Evolutionary conservation across 2,888 invertebrate species (phyloP), one percentile per base, ranked within the genome.

Genomic region (Cantharis rufa): DNA sequence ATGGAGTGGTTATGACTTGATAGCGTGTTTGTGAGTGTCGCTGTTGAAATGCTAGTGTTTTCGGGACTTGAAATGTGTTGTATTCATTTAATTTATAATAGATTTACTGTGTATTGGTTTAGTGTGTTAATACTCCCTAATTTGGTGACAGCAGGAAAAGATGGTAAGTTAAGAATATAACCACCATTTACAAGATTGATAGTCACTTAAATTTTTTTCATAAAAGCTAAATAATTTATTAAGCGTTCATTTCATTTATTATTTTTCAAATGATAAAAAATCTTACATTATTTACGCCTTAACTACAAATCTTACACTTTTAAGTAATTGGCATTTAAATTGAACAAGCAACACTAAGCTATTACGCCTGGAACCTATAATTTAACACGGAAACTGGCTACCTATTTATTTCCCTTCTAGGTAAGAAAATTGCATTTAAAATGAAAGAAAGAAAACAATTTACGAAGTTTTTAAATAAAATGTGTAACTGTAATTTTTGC

Each of bases 111-210:
- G 77, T 70, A 78, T 62, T 73, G 69, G 66, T 73, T 71, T 64
- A 77, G 71, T 69, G 77, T 82, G 77, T 79, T 81, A 80, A 81
- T 81, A 77, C 71, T 80, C 27, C 69, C 80, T 78, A 81, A 82
- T 80, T 80, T 81, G 78, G 82, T 70, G 64, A 75, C 75, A 70
- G 83, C 82, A 16, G 84, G 81, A 74, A 83, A 83, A 81, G 83
- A 83, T 75, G 83, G 83, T 83, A 78, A 83, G 83, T 83, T n/a
- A 78, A 83, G 82, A 63, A 48, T n/a, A 48, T n/a, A 48, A n/a
- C 0, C n/a, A n/a, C 7, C n/a, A 48, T 48, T 48, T 48, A 48
- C n/a, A 48, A 48, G n/a, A 48, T 48, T 48, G 4, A n/a, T n/a
- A 48, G 7, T 0, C n/a, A 7, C 7, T 48, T 48, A n/a, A n/a